These are phyloP conservation scores for Kobus ellipsiprymnus DNA, from an alignment of 2,113 vertebrate species.

Conservation along the genomic window DNA sequence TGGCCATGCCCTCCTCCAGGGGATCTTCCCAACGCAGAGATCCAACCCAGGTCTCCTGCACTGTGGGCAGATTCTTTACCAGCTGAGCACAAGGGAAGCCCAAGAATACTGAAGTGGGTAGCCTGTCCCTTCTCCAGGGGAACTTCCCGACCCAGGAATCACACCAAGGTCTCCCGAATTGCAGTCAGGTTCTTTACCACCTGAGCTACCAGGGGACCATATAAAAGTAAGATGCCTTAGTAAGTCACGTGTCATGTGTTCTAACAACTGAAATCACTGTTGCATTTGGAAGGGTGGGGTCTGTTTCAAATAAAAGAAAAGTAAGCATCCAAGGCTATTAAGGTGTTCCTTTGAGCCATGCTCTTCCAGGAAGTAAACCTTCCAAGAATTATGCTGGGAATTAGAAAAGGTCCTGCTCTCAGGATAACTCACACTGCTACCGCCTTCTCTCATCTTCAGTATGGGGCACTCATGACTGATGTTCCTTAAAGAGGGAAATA, in stretches of 20 bases:
- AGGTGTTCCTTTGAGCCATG: neutral
- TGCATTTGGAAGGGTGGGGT: neutral
- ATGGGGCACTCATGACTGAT: neutral
- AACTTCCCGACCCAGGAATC: neutral
- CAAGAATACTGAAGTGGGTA: neutral
- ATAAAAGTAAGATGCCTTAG: neutral
- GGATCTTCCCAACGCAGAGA: neutral
- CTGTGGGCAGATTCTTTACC: neutral
- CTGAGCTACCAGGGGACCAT: neutral
- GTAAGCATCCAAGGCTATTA: neutral
- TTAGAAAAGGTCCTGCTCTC: neutral
- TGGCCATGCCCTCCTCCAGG: neutral
- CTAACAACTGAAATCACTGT: neutral
- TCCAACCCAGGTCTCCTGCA: neutral
- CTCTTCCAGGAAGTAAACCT: neutral
- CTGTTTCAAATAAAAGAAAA: neutral
- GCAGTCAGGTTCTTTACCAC: neutral
- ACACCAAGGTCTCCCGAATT: neutral
- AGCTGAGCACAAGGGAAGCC: neutral
- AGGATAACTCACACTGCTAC: neutral
- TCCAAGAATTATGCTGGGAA: neutral
- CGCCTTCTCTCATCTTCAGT: neutral
- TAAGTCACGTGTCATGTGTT: fast-evolving
- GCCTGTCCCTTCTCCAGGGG: neutral
- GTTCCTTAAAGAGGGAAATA: neutral